Base-by-base conservation (phyloP, 2,113 vertebrate genomes). In the Parotia lawesii region DNA sequence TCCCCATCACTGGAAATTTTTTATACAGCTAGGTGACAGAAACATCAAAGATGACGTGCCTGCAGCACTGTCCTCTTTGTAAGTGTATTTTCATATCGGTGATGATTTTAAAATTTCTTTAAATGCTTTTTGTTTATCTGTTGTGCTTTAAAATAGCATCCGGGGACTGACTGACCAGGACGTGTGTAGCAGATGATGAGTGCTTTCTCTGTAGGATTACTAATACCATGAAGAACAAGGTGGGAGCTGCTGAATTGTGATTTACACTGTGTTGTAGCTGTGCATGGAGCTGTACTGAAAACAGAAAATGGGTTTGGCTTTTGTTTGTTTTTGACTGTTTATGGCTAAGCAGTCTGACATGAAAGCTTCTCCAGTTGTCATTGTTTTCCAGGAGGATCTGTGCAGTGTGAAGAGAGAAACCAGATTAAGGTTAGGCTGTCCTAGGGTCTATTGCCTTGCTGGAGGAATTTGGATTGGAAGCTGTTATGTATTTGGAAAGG, bases 41-140 rank as follows among this genome's bases (percentile, higher is more conserved):
- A 65, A 16, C 19, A 28, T 64, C 1, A 3, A 58, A 62, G 29
- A 38, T 73, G 8, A n/a, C 0, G 0, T 25, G 6, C 57, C 45
- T 78, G 28, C 22, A 73, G 40, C 62, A 58, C 14, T 51, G 20
- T 45, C 37, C 6, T 82, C 25, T 76, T 79, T n/a, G 53, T 51
- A 79, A 73, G 35, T 58, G 2, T 58, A 8, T 67, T 75, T 85
- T 78, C 12, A 4, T 45, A 31, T 33, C 1, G 0, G 12, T 37
- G 24, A 44, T 72, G 28, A 37, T 56, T 78, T 93, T 48, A 20
- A 1, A 31, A 0, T n/a, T 71, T 82, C 25, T 90, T 57, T 4
- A 37, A 90, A 33, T 42, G 27, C 10, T 70, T 42, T 13, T 2
- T 81, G 11, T 78, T 75, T 24, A 7, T 66, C 35, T 69, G 4